A percentile compares a stretch with the other conserved stretches of the same genome.
Evolutionary conservation across 2,797 vertebrate species (phyloP).

Genomic region (Rhincodon typus): DNA sequence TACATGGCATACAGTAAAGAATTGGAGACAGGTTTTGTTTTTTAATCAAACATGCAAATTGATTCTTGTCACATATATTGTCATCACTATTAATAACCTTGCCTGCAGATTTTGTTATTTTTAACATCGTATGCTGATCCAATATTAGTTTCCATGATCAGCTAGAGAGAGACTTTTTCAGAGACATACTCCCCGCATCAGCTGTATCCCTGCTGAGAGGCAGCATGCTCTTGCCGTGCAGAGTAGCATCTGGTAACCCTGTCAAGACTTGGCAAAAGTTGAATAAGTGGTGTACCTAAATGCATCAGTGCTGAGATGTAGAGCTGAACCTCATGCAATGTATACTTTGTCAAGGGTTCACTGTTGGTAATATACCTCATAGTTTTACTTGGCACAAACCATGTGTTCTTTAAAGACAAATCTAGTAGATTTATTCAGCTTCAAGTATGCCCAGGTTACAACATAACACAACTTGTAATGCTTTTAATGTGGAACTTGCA

Average conservation of each 20-base stretch:
- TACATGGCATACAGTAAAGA: neutral
- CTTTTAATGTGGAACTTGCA: neutral
- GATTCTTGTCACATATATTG: neutral
- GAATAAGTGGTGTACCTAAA: neutral
- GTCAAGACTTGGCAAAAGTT: neutral
- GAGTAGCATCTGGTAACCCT: neutral
- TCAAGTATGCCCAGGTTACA: neutral
- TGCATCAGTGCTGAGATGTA: neutral
- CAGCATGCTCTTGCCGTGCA: neutral
- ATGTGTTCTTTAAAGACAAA: too few relatives aligned
- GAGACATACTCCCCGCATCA: neutral
- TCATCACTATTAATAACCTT: conserved; percentile 42
- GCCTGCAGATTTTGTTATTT: neutral
- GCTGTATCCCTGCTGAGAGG: neutral
- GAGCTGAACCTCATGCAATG: neutral
- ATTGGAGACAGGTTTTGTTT: neutral
- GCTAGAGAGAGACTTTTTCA: neutral
- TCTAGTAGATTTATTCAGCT: neutral
- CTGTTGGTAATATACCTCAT: neutral
- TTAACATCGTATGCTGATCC: neutral
- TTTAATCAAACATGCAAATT: neutral
- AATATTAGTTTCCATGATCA: neutral
- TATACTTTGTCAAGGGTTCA: neutral
- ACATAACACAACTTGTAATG: neutral
- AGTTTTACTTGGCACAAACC: neutral